Evolutionary conservation across 2,888 invertebrate genomes (phyloP), one percentile per base, ranked within the genome.

Genomic region (Aethes cnicana): DNA sequence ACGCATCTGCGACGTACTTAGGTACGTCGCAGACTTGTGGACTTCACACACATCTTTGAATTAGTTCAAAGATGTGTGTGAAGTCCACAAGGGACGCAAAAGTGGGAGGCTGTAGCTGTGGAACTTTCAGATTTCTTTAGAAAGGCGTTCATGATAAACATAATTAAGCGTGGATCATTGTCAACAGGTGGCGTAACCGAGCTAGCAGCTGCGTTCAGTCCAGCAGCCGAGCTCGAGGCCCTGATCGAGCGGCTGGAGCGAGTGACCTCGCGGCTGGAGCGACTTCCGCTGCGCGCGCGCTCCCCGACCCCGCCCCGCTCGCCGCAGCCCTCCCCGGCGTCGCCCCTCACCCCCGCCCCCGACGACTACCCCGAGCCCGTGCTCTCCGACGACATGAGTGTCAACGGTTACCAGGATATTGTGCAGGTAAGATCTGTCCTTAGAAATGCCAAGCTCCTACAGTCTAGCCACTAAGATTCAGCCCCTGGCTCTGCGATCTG

Each of bases 191-290:
- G 76, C 64, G 91, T 92, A 72, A 75, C 75, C 54, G 90, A 91
- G 57, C 69, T 83, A 42, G 74, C 82, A 63, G 80, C 84, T 54
- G 66, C 63, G 32, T 71, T 72, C 50, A 80, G 78, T 58, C 87
- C 91, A 55, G 88, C 91, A 26, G 88, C 84, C 47, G 92, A 94
- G 70, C 88, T 95, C 61, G 94, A 94, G 73, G 90, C 91, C 57
- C 82, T 95, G 71, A 93, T 95, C 62, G 92, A 91, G 67, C 93
- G 96, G 36, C 78, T 96, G 69, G 96, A 96, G 83, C 92, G 91
- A 62, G 93, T 95, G 55, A 94, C 95, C 7, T 91, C 91, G 62
- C 93, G 95, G 54, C 84, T 95, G 64, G 96, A 94, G 84, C 90
- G 90, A 39, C 79, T 92, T 61, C 85, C 81, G 32, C 65, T 84